Evolutionary conservation across 2,888 invertebrate genomes (phyloP).

Genomic region (Dexiosoma caninum): DNA sequence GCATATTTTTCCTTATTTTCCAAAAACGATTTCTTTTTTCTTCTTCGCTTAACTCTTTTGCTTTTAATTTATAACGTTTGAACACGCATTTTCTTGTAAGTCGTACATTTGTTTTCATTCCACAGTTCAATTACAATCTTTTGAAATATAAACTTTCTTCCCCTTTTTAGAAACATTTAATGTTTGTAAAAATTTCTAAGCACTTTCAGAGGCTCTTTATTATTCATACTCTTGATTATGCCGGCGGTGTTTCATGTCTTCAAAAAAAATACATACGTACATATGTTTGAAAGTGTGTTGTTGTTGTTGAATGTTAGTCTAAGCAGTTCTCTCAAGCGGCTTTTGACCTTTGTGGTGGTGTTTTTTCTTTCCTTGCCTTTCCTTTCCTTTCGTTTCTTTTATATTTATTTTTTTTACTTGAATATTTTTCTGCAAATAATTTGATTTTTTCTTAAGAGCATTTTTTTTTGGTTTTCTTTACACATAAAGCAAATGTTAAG

Average conservation of each 20-base stretch:
- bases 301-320: neutral
- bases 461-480: neutral
- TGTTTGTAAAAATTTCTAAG: neutral
- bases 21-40: neutral
- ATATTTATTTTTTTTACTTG: no score
- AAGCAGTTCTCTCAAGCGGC: constrained; percentile 28
- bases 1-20: neutral
- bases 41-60: neutral
- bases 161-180: neutral
- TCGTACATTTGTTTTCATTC: neutral
- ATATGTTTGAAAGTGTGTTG: neutral
- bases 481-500: constrained; percentile 8
- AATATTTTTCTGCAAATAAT: neutral
- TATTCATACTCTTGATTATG: neutral
- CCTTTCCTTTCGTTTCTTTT: neutral
- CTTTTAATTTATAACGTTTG: constrained; percentile 40
- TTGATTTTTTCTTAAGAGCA: neutral
- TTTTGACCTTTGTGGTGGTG: constrained; percentile 59
- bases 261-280: neutral
- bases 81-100: constrained; percentile 42
- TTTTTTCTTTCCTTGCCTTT: neutral
- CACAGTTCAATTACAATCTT: neutral
- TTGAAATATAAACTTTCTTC: neutral
- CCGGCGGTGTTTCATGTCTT: neutral
- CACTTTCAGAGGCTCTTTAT: neutral